phyloP scores from a whole-genome alignment of 2,113 vertebrate genomes.

The Eolophus roseicapilla region DNA sequence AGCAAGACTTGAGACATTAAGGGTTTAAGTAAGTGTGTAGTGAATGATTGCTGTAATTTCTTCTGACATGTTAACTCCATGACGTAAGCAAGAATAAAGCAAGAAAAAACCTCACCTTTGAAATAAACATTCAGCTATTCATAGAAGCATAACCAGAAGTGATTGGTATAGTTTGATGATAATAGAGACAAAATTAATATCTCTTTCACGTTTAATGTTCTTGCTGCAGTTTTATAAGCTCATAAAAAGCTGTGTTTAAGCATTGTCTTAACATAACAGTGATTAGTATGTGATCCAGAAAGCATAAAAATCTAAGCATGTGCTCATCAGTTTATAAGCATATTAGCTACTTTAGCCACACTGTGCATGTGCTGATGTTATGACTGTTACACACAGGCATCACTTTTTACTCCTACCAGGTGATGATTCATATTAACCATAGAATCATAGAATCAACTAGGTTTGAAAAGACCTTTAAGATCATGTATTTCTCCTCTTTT shows the following conservation, averaged over 20 bases:
- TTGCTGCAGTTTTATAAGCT: background rate
- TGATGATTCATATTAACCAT: background rate
- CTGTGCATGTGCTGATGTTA: background rate
- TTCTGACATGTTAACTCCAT: background rate
- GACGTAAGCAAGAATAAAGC: background rate
- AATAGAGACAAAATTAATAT: background rate
- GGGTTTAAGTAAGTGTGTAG: background rate
- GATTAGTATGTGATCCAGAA: background rate
- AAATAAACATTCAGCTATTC: background rate
- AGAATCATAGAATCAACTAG: background rate
- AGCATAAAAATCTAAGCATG: background rate
- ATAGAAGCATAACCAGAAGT: background rate
- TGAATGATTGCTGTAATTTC: background rate
- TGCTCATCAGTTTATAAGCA: background rate
- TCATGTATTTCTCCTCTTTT: background rate
- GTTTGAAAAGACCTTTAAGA: background rate
- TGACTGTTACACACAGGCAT: background rate
- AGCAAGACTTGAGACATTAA: background rate
- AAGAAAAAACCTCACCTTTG: background rate
- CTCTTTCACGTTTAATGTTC: background rate
- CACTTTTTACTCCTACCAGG: background rate
- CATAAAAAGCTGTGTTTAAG: background rate
- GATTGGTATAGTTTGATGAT: background rate
- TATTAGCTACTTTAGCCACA: background rate
- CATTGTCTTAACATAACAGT: background rate